phyloP scores from a whole-genome alignment of 2,888 invertebrate species.

The Bombylius major region DNA sequence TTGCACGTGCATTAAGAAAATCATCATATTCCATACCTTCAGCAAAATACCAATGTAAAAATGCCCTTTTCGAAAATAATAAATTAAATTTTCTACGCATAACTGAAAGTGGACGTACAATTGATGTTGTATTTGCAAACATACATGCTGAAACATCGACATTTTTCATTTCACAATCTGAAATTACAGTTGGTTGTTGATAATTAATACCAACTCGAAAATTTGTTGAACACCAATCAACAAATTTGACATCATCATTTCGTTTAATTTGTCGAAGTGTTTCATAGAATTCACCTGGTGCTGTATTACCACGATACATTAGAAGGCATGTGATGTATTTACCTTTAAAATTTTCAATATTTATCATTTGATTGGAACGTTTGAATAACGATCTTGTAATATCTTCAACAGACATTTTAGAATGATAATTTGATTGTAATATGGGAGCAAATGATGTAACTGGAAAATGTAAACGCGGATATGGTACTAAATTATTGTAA shows the following conservation, averaged over 20 bases:
- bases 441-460: slow-evolving; percentile 71
- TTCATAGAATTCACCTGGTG: slow-evolving; percentile 77
- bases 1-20: slow-evolving; percentile 69
- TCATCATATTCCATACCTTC: slow-evolving; percentile 73
- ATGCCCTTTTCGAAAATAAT: slow-evolving; percentile 86
- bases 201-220: slow-evolving; percentile 69
- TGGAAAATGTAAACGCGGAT: slow-evolving; percentile 84
- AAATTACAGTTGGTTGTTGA: slow-evolving; percentile 73
- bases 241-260: slow-evolving; percentile 71
- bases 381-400: slow-evolving; percentile 87
- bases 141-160: slow-evolving; percentile 88
- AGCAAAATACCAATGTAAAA: slow-evolving; percentile 81
- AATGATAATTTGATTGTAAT: slow-evolving; percentile 49
- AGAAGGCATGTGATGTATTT: slow-evolving; percentile 86
- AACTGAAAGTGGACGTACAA: slow-evolving; percentile 84
- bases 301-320: slow-evolving; percentile 76
- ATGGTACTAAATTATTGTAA: slow-evolving; percentile 78
- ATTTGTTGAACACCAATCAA: slow-evolving; percentile 65
- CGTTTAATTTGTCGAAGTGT: slow-evolving; percentile 81
- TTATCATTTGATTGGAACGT: slow-evolving; percentile 79
- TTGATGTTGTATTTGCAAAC: slow-evolving; percentile 86
- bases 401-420: slow-evolving; percentile 70
- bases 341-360: slow-evolving; percentile 72
- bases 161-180: slow-evolving; percentile 75
- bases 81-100: slow-evolving; percentile 83